Conservation (phyloP, 2,888 invertebrate species). For the Pteria penguin region DNA sequence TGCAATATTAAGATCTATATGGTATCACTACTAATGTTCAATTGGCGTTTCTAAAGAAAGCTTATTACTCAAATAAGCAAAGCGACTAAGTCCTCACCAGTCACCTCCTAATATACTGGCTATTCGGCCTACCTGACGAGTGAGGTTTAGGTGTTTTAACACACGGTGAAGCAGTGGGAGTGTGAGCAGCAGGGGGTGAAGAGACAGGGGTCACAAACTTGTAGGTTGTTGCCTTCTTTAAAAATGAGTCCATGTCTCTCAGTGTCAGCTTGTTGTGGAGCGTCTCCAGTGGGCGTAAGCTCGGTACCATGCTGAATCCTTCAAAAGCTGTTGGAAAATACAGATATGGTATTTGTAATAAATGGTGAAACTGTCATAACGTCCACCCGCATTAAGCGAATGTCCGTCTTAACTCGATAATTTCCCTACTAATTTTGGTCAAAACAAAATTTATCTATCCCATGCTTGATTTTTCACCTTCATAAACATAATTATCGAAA, state of each 20-base stretch:
- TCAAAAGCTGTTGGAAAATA: constrained; percentile 62
- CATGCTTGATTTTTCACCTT: too few relatives aligned
- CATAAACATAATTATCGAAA: too few relatives aligned
- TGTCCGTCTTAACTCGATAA: too few relatives aligned
- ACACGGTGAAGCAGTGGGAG: constrained; percentile 43
- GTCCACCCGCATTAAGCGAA: too few relatives aligned
- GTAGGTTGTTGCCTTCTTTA: constrained; percentile 89
- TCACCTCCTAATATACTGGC: too few relatives aligned
- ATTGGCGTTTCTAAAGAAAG: too few relatives aligned
- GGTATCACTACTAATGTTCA: too few relatives aligned
- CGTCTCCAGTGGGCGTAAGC: constrained; percentile 97
- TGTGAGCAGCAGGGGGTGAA: constrained; percentile 57
- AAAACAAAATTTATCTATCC: too few relatives aligned
- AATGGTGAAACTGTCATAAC: not conserved
- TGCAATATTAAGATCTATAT: too few relatives aligned
- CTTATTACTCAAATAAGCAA: too few relatives aligned
- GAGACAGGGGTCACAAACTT: constrained; percentile 69
- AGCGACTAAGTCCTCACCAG: too few relatives aligned
- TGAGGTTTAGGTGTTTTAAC: not conserved
- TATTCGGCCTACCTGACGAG: constrained; percentile 9
- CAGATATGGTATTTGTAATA: not conserved
- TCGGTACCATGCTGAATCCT: constrained; percentile 85
- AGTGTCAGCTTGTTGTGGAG: constrained; percentile 97
- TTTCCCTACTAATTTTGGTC: too few relatives aligned
- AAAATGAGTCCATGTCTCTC: constrained; percentile 92